Evolutionary conservation across 2,113 vertebrate genomes (phyloP), one percentile per base, ranked within the genome.

Genomic region (Anarhynchus alexandrinus): DNA sequence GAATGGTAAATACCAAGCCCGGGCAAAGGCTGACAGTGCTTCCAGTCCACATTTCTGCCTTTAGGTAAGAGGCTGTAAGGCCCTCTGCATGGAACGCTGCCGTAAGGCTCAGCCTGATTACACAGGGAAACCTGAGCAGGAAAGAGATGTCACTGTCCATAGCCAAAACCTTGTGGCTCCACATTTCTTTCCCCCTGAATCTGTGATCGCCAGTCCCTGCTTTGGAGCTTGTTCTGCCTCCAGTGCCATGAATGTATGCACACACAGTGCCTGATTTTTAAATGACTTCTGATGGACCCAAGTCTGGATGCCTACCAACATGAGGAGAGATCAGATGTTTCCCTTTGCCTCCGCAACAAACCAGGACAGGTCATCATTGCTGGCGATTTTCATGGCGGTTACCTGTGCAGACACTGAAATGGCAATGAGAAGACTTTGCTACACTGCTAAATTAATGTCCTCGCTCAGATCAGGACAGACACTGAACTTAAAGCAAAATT

Each of bases 191-290:
- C 14, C 18, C 10, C 7, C 51, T 66, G 65, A 66, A 3, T 10
- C 3, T 36, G n/a, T 30, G 47, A 36, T 1, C 2, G 2, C 49
- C 1, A 2, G 4, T 94, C 51, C 45, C 43, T 51, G 38, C n/a
- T 49, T 21, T 61, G 10, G 64, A 40, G 1, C 30, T 78, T 0
- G 0, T 34, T 57, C 32, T 61, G 26, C 42, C 47, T 57, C 38
- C 0, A 0, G 8, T 64, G 20, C 22, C n/a, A 5, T 0, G 1
- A 51, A 26, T 1, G 0, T 9, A 21, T 2, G 7, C 11, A 9
- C 22, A 18, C 1, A 3, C 3, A 13, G 34, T n/a, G 32, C 4
- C 10, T 6, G 7, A 49, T 51, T 32, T 88, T 12, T 5, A 6
- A 40, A 26, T 62, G 3, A 10, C 38, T 49, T 52, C 5, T 7